Base-by-base conservation (phyloP, 1,140 invertebrate species). In the Mactra quadrangularis region DNA sequence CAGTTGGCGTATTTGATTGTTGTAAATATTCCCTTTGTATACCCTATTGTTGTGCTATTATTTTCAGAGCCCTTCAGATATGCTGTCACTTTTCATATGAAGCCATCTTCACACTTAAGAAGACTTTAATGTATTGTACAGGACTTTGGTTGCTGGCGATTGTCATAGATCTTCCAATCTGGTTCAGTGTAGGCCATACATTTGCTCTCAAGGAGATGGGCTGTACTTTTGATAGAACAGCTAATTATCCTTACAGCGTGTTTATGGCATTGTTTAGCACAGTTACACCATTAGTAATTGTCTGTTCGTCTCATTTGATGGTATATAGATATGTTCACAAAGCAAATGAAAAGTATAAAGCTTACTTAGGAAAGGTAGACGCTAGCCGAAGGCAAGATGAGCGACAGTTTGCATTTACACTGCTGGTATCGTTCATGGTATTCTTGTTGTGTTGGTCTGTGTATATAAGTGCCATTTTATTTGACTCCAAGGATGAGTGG, bases 151-250 rank as follows among this genome's bases (percentile, higher is more conserved):
- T 55, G 9, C 31, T 35, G 29, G 27, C 66, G 13, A 59, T 81
- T 9, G 9, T 55, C 33, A 25, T 71, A 3, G 77, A 81, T n/a
- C 38, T 81, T n/a, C 77, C 77, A 33, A 81, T 71, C 41, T 81
- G 64, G 77, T 29, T 81, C 9, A 52, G 77, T 19, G 52, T 62
- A n/a, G 77, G 77, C 19, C 77, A 81, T 35, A 81, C 77, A 1
- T 81, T 81, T 29, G 77, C 41, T 1, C 41, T 81, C 33, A 81
- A 81, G 35, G 77, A 81, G 47, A 81, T 81, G 77, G 77, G 77
- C 1, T 81, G 77, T 47, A 81, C 77, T 11, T 81, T 70, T 53
- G 77, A 81, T 29, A 11, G 77, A 59, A 38, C 57, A 3, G 77
- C 77, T 45, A 81, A 81, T 33, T 50, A 81, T 31, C 3, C 29